These are phyloP conservation scores for Himalopsyche anomala DNA, from an alignment of 2,888 invertebrate genomes.

Conservation along the genomic window DNA sequence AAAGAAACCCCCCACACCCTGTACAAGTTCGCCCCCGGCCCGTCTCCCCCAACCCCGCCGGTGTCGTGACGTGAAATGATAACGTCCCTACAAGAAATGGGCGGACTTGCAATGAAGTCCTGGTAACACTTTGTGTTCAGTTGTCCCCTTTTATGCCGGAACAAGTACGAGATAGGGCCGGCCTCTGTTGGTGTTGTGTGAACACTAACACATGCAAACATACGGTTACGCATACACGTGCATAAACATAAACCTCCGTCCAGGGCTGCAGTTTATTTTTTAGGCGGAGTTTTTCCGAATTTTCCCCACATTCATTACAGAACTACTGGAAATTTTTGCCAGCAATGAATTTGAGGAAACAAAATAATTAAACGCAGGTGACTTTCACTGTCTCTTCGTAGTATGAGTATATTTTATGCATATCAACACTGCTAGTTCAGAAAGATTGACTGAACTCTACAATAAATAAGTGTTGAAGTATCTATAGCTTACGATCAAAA, in stretches of 20 bases:
- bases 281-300: background rate
- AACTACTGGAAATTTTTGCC: too few relatives aligned
- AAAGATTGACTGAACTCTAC: too few relatives aligned
- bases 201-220: conserved; percentile 22
- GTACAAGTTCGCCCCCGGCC: conserved; percentile 31
- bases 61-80: conserved; percentile 60
- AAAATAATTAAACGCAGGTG: too few relatives aligned
- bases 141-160: conserved; percentile 63
- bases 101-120: conserved; percentile 63
- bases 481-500: too few relatives aligned
- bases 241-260: background rate
- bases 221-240: conserved; percentile 44
- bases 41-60: background rate
- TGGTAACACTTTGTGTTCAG: conserved; percentile 63
- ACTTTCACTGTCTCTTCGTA: too few relatives aligned
- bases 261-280: background rate
- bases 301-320: background rate
- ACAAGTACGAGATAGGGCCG: conserved; percentile 56
- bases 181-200: conserved; percentile 30
- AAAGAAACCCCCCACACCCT: conserved; percentile 53
- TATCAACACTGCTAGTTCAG: too few relatives aligned
- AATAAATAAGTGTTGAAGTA: too few relatives aligned
- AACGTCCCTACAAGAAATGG: conserved; percentile 63
- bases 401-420: too few relatives aligned
- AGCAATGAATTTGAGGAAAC: too few relatives aligned